Evolutionary conservation across 2,797 vertebrate species (phyloP).

Genomic region (Macropus fuliginosus): DNA sequence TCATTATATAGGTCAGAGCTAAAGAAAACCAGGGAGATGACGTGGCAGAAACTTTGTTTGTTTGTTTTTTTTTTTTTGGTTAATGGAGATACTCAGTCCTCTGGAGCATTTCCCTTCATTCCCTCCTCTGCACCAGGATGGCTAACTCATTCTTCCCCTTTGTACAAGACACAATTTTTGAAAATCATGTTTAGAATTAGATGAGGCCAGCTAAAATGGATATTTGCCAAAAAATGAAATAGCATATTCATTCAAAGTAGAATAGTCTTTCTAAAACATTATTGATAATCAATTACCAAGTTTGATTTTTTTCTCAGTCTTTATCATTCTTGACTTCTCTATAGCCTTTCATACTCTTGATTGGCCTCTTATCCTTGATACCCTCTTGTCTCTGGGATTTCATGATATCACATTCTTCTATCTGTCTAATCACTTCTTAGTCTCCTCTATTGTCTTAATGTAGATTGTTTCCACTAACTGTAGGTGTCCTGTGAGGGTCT

Average conservation of each 20-base stretch:
- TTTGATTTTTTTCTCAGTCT: background rate
- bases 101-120: background rate
- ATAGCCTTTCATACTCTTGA: background rate
- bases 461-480: background rate
- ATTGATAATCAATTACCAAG: background rate
- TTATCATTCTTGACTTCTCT: background rate
- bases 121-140: background rate
- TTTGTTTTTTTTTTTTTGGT: background rate
- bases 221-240: background rate
- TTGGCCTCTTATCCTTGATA: background rate
- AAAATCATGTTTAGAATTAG: constrained; percentile 26
- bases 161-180: background rate
- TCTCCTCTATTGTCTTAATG: background rate
- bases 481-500: background rate
- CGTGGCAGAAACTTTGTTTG: background rate
- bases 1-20: constrained; percentile 5
- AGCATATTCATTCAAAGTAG: background rate
- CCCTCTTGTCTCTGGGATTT: background rate
- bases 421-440: background rate
- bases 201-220: background rate
- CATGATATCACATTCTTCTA: background rate
- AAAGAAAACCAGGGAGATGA: background rate
- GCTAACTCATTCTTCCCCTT: constrained; percentile 7
- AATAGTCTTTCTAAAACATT: background rate
- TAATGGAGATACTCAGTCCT: constrained; percentile 4